A percentile compares a stretch with the other conserved stretches of the same genome.
phyloP scores from a whole-genome alignment of 2,797 vertebrate genomes.

The Scolopax bukidnonensis region DNA sequence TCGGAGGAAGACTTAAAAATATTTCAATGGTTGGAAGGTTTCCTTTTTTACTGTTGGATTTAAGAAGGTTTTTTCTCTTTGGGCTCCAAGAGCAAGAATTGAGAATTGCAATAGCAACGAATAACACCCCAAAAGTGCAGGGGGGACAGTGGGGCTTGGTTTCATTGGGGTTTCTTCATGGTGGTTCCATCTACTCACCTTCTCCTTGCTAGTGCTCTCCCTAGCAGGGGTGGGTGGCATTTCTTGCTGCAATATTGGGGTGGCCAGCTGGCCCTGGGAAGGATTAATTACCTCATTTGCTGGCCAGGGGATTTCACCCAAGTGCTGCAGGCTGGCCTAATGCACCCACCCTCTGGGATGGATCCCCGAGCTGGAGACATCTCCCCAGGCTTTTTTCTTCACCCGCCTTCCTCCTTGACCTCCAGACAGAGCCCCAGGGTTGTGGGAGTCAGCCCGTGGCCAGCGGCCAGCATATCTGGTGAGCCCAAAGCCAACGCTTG shows the following conservation, averaged over 20 bases:
- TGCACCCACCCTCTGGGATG: background rate
- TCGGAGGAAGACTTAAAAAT: background rate
- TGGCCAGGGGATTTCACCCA: background rate
- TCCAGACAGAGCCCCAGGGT: rapidly evolving
- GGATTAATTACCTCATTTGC: background rate
- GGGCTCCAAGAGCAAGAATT: background rate
- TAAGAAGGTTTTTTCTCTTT: background rate
- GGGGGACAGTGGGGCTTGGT: background rate
- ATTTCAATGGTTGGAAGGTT: background rate
- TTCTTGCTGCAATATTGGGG: rapidly evolving
- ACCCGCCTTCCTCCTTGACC: background rate
- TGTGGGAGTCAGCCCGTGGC: background rate
- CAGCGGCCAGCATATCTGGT: background rate
- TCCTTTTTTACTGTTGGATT: background rate
- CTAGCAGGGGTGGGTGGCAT: background rate
- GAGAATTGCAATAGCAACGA: background rate
- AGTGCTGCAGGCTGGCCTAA: background rate
- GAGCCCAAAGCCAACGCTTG: background rate
- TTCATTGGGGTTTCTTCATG: background rate
- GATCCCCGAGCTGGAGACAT: background rate
- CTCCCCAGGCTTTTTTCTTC: background rate
- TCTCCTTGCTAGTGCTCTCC: background rate
- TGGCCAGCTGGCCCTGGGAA: background rate
- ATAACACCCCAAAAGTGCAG: too few species aligned
- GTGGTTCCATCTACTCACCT: background rate